These are phyloP conservation scores for Lithophane leautieri DNA, from an alignment of 2,888 invertebrate species.

Conservation along the genomic window DNA sequence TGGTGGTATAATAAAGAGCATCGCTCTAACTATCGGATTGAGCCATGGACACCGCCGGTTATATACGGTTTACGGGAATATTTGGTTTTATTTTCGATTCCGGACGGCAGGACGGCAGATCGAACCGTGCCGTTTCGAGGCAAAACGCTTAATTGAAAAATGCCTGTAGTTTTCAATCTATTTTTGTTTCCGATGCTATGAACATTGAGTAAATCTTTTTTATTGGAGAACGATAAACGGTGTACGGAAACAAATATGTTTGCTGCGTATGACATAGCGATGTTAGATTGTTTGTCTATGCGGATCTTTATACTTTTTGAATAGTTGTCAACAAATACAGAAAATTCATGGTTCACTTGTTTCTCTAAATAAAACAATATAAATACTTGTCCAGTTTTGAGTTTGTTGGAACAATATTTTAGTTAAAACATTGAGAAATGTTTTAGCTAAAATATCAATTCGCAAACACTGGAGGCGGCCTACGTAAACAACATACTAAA, in stretches of 20 bases:
- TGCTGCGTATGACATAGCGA: constrained; percentile 33
- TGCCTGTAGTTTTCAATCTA: constrained; percentile 63
- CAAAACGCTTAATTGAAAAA: constrained; percentile 69
- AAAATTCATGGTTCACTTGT: neutral
- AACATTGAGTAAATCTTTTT: constrained; percentile 63
- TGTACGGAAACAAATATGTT: constrained; percentile 57
- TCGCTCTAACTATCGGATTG: constrained; percentile 73
- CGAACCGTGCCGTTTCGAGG: constrained; percentile 56
- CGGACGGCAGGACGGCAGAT: constrained; percentile 44
- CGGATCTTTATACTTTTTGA: neutral
- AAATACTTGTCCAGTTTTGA: neutral
- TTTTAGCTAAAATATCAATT: constrained; percentile 9
- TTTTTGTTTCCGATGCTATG: constrained; percentile 63
- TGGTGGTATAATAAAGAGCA: constrained; percentile 73
- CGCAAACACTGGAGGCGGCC: neutral
- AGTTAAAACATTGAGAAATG: constrained; percentile 6
- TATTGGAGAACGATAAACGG: constrained; percentile 61
- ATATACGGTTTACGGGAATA: constrained; percentile 71
- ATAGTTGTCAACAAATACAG: neutral
- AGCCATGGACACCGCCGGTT: constrained; percentile 71
- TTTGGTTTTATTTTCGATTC: constrained; percentile 75
- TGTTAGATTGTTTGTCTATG: constrained; percentile 24
- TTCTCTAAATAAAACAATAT: constrained; percentile 1
- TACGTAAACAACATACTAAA: constrained; percentile 21
- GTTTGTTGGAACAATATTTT: constrained; percentile 2